phyloP scores from a whole-genome alignment of 2,797 vertebrate genomes.

The Eupleurogrammus muticus region DNA sequence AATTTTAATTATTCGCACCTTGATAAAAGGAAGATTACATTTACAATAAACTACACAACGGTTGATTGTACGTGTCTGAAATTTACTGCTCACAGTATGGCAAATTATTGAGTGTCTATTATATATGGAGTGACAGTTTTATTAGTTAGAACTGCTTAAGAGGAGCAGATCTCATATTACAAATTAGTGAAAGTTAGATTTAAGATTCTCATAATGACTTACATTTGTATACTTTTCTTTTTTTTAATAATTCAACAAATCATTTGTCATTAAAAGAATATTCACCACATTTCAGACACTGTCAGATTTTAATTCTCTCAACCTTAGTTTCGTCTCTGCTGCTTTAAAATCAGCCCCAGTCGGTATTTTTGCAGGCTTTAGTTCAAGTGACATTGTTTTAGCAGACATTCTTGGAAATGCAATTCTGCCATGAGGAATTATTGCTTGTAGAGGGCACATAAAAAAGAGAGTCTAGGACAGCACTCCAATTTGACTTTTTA shows the following conservation, averaged over 20 bases:
- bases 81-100: background rate
- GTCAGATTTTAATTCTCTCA: background rate
- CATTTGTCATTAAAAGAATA: background rate
- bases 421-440: slow-evolving; percentile 12
- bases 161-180: slow-evolving; percentile 5
- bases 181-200: background rate
- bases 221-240: background rate
- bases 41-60: background rate
- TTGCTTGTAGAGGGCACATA: slow-evolving; percentile 20
- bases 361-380: background rate
- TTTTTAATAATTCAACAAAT: background rate
- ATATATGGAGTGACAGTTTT: background rate
- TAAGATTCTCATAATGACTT: background rate
- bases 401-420: slow-evolving; percentile 6
- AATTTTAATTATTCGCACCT: too few relatives aligned
- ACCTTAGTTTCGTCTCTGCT: background rate
- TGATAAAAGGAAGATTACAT: background rate
- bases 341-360: slow-evolving; percentile 6
- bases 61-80: background rate
- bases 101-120: too few relatives aligned
- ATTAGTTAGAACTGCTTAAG: slow-evolving; percentile 12
- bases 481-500: too few relatives aligned
- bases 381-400: slow-evolving; percentile 10
- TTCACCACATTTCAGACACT: slow-evolving; percentile 5
- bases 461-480: slow-evolving; percentile 1